These are phyloP conservation scores for Drosophila mayaguana DNA, from an alignment of 2,888 invertebrate genomes.

Conservation along the genomic window DNA sequence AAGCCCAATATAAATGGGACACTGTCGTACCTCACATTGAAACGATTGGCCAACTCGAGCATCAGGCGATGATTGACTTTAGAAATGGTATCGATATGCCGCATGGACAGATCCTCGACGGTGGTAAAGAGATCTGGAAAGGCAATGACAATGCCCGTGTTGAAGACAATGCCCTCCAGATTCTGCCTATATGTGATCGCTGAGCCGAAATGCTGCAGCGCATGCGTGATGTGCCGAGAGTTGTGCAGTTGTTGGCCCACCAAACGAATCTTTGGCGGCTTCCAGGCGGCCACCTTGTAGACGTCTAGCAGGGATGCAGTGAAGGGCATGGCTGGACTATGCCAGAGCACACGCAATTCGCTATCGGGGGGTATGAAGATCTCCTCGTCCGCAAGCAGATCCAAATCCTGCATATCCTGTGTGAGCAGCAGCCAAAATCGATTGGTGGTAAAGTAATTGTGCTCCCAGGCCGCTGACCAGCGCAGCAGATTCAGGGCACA, in stretches of 20 bases:
- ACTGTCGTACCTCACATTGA: slow-evolving; percentile 84
- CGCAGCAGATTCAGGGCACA: slow-evolving; percentile 76
- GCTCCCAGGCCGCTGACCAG: slow-evolving; percentile 76
- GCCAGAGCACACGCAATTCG: slow-evolving; percentile 73
- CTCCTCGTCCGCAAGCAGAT: slow-evolving; percentile 64
- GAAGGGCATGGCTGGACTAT: slow-evolving; percentile 30
- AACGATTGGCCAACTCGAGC: slow-evolving; percentile 81
- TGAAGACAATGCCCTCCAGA: slow-evolving; percentile 82
- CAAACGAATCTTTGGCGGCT: slow-evolving; percentile 60
- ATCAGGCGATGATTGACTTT: slow-evolving; percentile 85
- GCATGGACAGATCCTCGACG: slow-evolving; percentile 82
- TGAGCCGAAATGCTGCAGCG: slow-evolving; percentile 72
- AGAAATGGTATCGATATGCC: slow-evolving; percentile 85
- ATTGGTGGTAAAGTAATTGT: slow-evolving; percentile 82
- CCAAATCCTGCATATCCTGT: slow-evolving; percentile 43
- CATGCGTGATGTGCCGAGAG: slow-evolving; percentile 50
- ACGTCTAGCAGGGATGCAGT: slow-evolving; percentile 71
- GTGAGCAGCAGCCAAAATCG: slow-evolving; percentile 82
- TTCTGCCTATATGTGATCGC: slow-evolving; percentile 80
- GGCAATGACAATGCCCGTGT: slow-evolving; percentile 82
- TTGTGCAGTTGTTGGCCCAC: slow-evolving; percentile 54
- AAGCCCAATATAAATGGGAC: not conserved
- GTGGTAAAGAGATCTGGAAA: slow-evolving; percentile 84
- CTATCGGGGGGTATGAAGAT: slow-evolving; percentile 82
- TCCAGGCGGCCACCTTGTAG: slow-evolving; percentile 79